Evolutionary conservation across 2,797 vertebrate species (phyloP).

Genomic region (Euphonia xanthogaster): DNA sequence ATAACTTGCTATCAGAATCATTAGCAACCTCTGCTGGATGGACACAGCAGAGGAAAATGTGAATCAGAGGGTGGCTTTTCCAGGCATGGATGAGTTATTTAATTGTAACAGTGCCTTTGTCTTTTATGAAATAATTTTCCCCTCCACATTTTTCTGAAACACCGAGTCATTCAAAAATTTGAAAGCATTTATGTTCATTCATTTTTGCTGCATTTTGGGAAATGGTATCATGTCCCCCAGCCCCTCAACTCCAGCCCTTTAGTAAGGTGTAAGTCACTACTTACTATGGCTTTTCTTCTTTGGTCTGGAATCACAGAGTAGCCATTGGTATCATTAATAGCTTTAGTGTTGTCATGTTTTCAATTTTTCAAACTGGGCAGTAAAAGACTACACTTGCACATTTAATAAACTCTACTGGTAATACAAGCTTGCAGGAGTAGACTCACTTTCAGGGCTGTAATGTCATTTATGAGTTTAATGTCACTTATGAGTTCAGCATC

Average conservation of each 20-base stretch:
- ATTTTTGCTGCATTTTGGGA: neutral
- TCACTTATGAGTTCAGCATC: neutral
- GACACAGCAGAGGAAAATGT: neutral
- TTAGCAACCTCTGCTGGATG: neutral
- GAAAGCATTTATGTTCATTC: neutral
- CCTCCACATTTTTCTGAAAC: neutral
- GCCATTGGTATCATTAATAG: neutral
- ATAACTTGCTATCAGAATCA: neutral
- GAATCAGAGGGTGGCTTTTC: neutral
- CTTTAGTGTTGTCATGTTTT: neutral
- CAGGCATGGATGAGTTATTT: neutral
- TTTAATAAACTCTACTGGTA: neutral
- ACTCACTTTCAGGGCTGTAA: neutral
- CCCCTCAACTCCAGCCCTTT: neutral
- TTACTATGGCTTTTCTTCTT: neutral
- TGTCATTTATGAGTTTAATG: neutral
- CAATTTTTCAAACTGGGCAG: neutral
- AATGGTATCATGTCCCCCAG: neutral
- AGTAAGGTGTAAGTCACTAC: neutral
- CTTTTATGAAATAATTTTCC: neutral
- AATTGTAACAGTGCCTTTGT: neutral
- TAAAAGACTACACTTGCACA: neutral
- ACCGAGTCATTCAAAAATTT: neutral
- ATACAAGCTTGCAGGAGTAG: neutral
- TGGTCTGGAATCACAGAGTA: rapidly evolving